A percentile compares a stretch with the other conserved stretches of the same genome.
Evolutionary conservation across 2,797 vertebrate genomes (phyloP).

Genomic region (Telmatherina bonti): DNA sequence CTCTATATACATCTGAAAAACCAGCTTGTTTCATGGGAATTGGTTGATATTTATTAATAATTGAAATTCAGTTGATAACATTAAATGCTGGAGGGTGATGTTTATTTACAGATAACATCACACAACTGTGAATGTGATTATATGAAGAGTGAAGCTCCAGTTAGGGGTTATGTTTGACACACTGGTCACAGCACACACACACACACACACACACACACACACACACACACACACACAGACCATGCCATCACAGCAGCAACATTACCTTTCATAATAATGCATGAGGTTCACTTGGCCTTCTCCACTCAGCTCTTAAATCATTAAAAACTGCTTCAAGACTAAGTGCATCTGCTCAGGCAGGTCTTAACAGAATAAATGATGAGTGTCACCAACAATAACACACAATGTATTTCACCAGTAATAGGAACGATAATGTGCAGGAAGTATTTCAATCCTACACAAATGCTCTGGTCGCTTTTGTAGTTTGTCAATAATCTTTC

Average conservation of each 20-base stretch:
- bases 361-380: background rate
- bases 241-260: background rate
- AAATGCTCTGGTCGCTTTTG: background rate
- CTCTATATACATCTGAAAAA: too few relatives aligned
- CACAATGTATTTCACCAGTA: background rate
- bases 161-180: background rate
- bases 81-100: background rate
- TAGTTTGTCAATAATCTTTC: background rate
- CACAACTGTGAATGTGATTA: constrained; percentile 7
- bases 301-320: background rate
- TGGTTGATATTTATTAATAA: too few relatives aligned
- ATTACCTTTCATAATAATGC: background rate
- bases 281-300: background rate
- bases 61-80: too few relatives aligned
- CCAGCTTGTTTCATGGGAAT: too few relatives aligned
- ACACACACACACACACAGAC: background rate
- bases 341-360: background rate
- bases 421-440: background rate
- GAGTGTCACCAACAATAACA: background rate
- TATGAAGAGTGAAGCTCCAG: background rate
- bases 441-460: background rate
- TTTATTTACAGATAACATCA: constrained; percentile 8
- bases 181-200: constrained; percentile 2
- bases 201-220: background rate
- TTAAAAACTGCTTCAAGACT: background rate